A percentile compares a stretch with the other conserved stretches of the same genome.
Evolutionary conservation across 2,888 invertebrate genomes (phyloP).

Genomic region (Rapana venosa): DNA sequence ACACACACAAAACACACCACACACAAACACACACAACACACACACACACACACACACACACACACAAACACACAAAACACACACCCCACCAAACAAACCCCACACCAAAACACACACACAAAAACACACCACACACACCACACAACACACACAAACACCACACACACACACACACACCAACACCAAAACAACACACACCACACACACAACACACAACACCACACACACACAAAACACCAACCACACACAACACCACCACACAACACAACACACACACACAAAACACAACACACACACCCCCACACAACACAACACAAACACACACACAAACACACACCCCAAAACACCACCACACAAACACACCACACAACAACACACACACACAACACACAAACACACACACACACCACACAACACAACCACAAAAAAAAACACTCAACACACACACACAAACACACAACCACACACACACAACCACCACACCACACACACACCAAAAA

Average conservation of each 20-base stretch:
- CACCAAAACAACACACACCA: no score
- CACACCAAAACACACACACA: background rate
- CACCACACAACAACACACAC: background rate
- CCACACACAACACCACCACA: no score
- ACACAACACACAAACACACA: background rate
- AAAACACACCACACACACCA: background rate
- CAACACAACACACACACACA: no score
- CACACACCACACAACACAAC: background rate
- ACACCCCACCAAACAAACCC: background rate
- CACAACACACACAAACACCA: background rate
- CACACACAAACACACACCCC: no score
- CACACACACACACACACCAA: no score
- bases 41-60: background rate
- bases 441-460: background rate
- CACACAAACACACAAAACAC: background rate
- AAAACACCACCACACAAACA: no score
- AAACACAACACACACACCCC: no score
- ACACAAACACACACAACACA: no score
- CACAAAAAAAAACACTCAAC: background rate
- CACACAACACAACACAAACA: no score
- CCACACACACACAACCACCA: background rate
- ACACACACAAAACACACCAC: background rate
- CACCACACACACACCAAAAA: background rate
- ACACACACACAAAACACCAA: no score
- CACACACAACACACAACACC: no score